Conservation (phyloP, 2,797 vertebrate species). For the Tinamus major region DNA sequence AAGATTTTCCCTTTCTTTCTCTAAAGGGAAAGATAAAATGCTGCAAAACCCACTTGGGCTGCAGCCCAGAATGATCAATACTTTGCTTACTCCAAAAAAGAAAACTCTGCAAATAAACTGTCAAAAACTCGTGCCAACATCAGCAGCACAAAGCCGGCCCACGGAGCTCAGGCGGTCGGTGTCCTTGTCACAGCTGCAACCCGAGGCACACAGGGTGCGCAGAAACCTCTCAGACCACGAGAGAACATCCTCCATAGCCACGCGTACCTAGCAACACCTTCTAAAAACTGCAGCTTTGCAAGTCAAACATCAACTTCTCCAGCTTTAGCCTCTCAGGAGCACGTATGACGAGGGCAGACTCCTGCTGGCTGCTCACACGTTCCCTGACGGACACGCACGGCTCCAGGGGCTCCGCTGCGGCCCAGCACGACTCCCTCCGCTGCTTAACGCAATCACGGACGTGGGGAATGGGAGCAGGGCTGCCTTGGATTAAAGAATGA, state of each 20-base stretch:
- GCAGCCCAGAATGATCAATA: background rate
- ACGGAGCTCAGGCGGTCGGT: background rate
- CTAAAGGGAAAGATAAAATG: background rate
- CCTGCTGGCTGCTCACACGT: background rate
- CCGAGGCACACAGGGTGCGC: background rate
- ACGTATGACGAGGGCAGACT: background rate
- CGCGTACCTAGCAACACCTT: too few species aligned
- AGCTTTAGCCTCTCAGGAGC: background rate
- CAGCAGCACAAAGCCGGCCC: background rate
- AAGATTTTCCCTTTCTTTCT: background rate
- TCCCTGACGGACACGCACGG: background rate
- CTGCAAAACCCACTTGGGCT: background rate
- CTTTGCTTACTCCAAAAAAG: background rate
- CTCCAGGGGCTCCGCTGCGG: background rate
- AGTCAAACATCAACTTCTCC: background rate
- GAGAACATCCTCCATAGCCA: background rate
- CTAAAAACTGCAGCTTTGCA: too few species aligned
- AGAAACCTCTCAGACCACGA: background rate
- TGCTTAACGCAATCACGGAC: fast-evolving
- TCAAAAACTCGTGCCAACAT: background rate
- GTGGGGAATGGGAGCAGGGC: fast-evolving
- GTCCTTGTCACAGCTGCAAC: background rate
- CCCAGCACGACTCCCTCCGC: background rate
- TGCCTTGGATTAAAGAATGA: background rate
- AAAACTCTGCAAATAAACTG: background rate